Percentiles rank a stretch among this genome's conserved stretches.
These are phyloP conservation scores for Troglohyphantes excavatus DNA, from an alignment of 2,888 invertebrate species.

Conservation along the genomic window DNA sequence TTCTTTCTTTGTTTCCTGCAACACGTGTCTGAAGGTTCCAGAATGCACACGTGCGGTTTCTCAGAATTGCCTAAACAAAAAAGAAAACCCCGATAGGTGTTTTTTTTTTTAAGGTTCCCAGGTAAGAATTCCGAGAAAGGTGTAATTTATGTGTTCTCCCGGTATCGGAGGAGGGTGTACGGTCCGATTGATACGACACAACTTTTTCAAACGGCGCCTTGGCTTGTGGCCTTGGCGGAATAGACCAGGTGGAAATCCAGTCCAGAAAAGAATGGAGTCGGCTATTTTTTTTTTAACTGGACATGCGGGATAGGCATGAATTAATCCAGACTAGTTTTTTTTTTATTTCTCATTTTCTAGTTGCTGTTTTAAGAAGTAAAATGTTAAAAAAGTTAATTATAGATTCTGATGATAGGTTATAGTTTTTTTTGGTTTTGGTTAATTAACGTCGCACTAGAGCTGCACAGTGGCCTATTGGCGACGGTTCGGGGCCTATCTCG, in stretches of 20 bases:
- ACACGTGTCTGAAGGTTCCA: too few species aligned
- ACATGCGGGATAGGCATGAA: background rate
- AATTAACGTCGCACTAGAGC: too few species aligned
- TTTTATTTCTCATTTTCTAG: too few species aligned
- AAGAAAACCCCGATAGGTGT: too few species aligned
- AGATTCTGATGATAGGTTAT: too few species aligned
- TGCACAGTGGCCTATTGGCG: too few species aligned
- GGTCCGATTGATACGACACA: constrained; percentile 29
- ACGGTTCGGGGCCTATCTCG: too few species aligned
- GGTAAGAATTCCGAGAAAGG: background rate
- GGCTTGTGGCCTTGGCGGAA: background rate
- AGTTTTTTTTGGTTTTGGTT: too few species aligned
- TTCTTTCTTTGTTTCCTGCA: too few species aligned
- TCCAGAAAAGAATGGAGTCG: background rate
- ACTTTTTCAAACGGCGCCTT: background rate
- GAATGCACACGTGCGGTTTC: constrained; percentile 7
- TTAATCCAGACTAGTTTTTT: background rate
- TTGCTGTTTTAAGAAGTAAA: too few species aligned
- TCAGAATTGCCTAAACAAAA: background rate
- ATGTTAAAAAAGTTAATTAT: too few species aligned
- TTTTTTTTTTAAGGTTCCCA: background rate
- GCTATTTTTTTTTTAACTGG: too few species aligned
- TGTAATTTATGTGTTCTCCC: background rate
- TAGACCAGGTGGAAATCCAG: background rate
- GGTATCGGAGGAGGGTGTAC: constrained; percentile 9